A percentile compares a stretch with the other conserved stretches of the same genome.
Evolutionary conservation across 2,797 vertebrate genomes (phyloP).

Genomic region (Salarias fasciatus): DNA sequence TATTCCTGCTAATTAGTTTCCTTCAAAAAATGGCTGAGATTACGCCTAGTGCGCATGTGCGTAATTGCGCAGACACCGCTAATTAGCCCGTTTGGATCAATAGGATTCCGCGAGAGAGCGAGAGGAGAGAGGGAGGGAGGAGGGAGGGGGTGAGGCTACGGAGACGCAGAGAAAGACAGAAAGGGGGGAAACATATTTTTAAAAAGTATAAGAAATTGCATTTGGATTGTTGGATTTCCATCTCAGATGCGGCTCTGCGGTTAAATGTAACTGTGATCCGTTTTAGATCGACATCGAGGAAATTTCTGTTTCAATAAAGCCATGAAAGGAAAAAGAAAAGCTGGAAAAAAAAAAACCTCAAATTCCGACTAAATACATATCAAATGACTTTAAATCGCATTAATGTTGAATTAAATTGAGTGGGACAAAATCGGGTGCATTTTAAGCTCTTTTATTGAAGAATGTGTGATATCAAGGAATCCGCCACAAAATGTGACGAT

Average conservation of each 20-base stretch:
- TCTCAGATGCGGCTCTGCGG: not conserved
- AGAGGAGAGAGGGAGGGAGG: constrained; percentile 20
- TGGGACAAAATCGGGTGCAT: not conserved
- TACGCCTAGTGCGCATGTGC: constrained; percentile 81
- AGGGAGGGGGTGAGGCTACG: constrained; percentile 44
- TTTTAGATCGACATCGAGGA: not conserved
- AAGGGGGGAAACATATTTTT: constrained; percentile 33
- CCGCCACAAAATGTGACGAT: constrained; percentile 37
- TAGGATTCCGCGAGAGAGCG: constrained; percentile 81
- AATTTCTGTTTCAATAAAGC: not conserved
- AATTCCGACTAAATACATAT: not conserved
- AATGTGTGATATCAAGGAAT: constrained; percentile 5
- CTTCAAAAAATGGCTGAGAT: constrained; percentile 85
- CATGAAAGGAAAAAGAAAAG: not conserved
- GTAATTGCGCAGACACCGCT: constrained; percentile 83
- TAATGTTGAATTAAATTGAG: not conserved
- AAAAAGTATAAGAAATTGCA: constrained; percentile 43
- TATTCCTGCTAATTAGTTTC: constrained; percentile 86
- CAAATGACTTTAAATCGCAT: not conserved
- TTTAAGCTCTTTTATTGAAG: not conserved
- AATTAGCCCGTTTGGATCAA: constrained; percentile 84
- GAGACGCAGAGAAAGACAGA: constrained; percentile 50
- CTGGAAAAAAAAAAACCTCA: not conserved
- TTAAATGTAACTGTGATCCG: not conserved
- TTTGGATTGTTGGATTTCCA: constrained; percentile 17